Evolutionary conservation across 2,888 invertebrate genomes (phyloP).

Genomic region (Aporophyla nigra): DNA sequence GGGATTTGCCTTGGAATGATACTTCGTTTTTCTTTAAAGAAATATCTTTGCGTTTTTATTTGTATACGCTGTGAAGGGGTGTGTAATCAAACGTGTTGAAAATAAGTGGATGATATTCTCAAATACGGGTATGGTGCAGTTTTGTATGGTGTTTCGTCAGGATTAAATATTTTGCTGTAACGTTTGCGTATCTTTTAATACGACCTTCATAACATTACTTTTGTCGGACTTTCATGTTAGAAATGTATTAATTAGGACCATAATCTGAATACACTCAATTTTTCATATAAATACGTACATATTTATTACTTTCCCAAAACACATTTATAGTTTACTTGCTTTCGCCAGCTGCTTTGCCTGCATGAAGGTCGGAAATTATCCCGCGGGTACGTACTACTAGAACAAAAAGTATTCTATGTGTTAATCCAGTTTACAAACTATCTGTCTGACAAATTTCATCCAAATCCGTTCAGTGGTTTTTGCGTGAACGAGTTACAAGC

Average conservation of each 20-base stretch:
- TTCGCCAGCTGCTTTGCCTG: no score
- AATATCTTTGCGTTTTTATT: constrained; percentile 18
- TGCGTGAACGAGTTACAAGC: no score
- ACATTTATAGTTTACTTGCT: background rate
- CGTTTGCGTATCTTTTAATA: no score
- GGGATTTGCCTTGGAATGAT: constrained; percentile 17
- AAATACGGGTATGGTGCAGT: background rate
- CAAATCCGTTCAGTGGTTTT: no score
- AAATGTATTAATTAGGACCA: background rate
- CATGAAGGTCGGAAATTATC: no score
- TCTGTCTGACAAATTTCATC: no score
- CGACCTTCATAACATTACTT: background rate
- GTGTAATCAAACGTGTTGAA: constrained; percentile 15
- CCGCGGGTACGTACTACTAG: no score
- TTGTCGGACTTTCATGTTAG: no score
- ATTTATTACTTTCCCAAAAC: background rate
- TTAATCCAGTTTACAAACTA: no score
- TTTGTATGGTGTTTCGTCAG: no score
- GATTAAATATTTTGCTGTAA: background rate
- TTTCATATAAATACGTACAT: no score
- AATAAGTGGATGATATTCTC: constrained; percentile 15
- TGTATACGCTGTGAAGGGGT: background rate
- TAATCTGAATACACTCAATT: background rate
- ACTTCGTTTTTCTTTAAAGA: constrained; percentile 8
- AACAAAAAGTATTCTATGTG: no score